Evolutionary conservation across 2,888 invertebrate species (phyloP), one percentile per base, ranked within the genome.

Genomic region (Anorthoa munda): DNA sequence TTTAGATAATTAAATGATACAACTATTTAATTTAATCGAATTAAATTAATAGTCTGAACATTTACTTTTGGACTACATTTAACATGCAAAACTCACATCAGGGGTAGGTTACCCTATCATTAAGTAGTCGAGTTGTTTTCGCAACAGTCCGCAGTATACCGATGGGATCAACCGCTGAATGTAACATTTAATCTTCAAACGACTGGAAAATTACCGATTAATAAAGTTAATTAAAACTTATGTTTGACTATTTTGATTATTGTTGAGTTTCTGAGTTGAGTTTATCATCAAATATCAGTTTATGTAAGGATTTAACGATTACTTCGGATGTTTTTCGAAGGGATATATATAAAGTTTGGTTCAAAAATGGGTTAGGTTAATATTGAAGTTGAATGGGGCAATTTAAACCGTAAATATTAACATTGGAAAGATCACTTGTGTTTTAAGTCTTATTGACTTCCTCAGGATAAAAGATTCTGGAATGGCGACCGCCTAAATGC

Each of bases 141-240:
- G 12, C 51, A 53, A 58, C 23, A 12, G 46, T 63, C 56, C 21
- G n/a, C 31, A 56, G 7, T 60, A 66, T 46, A 59, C 66, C 73
- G 80, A 79, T 79, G 75, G 60, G 70, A 72, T 75, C 66, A 70
- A 83, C 75, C 81, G 0, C 51, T 51, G 55, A 61, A 66, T 56
- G 48, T 79, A 21, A 21, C 66, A 31, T 45, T 59, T 50, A 11
- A 66, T 72, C 72, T 79, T 85, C 59, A 67, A 85, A 75, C 79
- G 63, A 63, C 64, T 66, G 66, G 68, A 69, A 83, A 79, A 86
- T 83, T 66, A 69, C 67, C 60, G 59, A 81, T 84, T 81, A 74
- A 81, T 84, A 81, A 86, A 84, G 73, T 84, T 77, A 64, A 84
- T 74, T 84, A 84, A 68, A 74, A 70, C 76, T 74, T 60, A 60